These are phyloP conservation scores for Ligdia adustata DNA, from an alignment of 2,888 invertebrate genomes.

Conservation along the genomic window DNA sequence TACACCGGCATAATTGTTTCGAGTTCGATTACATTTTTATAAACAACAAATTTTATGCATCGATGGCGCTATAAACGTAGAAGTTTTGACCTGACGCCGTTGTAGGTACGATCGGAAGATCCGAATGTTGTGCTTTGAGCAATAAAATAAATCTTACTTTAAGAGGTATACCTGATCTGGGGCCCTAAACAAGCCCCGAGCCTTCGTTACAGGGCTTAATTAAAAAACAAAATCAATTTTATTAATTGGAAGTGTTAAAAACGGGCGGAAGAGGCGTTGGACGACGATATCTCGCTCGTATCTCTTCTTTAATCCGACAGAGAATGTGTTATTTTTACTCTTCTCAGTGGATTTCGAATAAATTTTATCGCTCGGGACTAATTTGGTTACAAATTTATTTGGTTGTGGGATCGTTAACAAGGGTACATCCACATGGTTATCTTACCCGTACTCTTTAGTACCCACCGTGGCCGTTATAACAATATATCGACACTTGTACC, in stretches of 20 bases:
- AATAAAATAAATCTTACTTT: conserved; percentile 81
- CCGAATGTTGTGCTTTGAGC: conserved; percentile 72
- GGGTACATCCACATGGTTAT: conserved; percentile 79
- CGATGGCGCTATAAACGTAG: conserved; percentile 62
- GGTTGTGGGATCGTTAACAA: conserved; percentile 82
- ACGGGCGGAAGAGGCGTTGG: conserved; percentile 80
- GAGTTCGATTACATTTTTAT: conserved; percentile 57
- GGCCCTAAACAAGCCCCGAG: conserved; percentile 70
- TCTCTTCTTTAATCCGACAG: conserved; percentile 83
- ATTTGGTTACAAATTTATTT: conserved; percentile 85
- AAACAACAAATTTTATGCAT: conserved; percentile 63
- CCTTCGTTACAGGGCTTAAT: conserved; percentile 78
- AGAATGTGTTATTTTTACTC: conserved; percentile 84
- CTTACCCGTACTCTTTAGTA: conserved; percentile 77
- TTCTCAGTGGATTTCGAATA: conserved; percentile 81
- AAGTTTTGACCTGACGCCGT: conserved; percentile 52
- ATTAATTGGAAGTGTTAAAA: conserved; percentile 84
- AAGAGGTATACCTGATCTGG: conserved; percentile 76
- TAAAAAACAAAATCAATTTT: conserved; percentile 84
- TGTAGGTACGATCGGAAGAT: conserved; percentile 58
- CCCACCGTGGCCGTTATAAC: conserved; percentile 75
- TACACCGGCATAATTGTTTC: conserved; percentile 53
- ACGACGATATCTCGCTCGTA: conserved; percentile 75
- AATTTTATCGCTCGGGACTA: conserved; percentile 83
- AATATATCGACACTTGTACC: conserved; percentile 78